Conservation (phyloP, 2,888 invertebrate species). For the Meloe dianella region DNA sequence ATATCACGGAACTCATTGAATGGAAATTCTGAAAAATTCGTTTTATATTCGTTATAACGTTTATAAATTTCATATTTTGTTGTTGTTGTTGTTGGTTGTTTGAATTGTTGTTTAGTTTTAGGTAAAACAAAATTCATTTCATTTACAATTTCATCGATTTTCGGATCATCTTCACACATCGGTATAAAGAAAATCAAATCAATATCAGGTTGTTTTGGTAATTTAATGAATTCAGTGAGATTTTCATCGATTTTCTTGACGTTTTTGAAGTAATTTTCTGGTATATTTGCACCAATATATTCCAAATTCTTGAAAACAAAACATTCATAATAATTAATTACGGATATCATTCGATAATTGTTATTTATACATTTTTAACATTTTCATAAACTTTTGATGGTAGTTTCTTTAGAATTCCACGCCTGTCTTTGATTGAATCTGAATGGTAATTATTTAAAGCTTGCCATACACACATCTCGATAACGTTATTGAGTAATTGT, state of each 20-base stretch:
- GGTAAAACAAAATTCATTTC: constrained; percentile 37
- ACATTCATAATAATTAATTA: background rate
- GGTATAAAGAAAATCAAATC: constrained; percentile 45
- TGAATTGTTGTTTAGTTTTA: no score
- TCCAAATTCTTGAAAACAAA: constrained; percentile 39
- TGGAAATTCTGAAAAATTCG: constrained; percentile 44
- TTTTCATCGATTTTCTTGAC: no score
- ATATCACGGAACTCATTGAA: constrained; percentile 47
- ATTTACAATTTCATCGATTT: constrained; percentile 38
- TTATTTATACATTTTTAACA: constrained; percentile 14
- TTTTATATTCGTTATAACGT: constrained; percentile 46
- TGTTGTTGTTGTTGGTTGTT: constrained; percentile 10
- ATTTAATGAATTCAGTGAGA: background rate
- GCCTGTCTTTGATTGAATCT: background rate
- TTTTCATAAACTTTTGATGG: constrained; percentile 20
- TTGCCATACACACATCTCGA: constrained; percentile 20
- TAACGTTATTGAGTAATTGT: constrained; percentile 15
- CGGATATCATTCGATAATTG: background rate
- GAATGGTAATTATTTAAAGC: constrained; percentile 17
- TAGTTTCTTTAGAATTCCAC: constrained; percentile 23
- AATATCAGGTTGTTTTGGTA: constrained; percentile 20
- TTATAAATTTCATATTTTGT: constrained; percentile 33
- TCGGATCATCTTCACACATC: constrained; percentile 43
- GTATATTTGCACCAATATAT: constrained; percentile 40
- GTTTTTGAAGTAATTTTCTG: constrained; percentile 32